phyloP scores from a whole-genome alignment of 2,888 invertebrate species.

The Seladonia tumulorum region DNA sequence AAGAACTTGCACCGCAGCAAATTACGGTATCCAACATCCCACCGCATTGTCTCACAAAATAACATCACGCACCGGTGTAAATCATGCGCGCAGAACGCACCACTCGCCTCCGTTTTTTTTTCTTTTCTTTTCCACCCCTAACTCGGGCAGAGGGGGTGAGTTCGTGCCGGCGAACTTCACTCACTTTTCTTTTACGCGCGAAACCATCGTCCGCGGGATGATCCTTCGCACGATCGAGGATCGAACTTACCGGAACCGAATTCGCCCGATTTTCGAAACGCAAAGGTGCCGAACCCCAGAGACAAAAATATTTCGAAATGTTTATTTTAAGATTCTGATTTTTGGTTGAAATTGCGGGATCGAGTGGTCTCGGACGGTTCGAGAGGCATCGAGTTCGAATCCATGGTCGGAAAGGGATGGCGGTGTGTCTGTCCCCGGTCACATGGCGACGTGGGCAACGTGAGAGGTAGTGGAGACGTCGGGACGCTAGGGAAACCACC shows the following conservation, averaged over 20 bases:
- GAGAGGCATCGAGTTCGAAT: not conserved
- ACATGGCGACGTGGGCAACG: conserved; percentile 59
- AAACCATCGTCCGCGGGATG: conserved; percentile 27
- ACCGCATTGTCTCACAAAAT: conserved; percentile 82
- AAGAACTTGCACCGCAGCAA: conserved; percentile 79
- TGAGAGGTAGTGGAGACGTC: not conserved
- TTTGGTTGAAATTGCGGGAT: not conserved
- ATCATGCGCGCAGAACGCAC: conserved; percentile 51
- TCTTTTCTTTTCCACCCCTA: not conserved
- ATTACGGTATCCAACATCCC: conserved; percentile 81
- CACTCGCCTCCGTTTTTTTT: not conserved
- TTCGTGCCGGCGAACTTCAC: conserved; percentile 34
- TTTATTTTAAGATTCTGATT: not conserved
- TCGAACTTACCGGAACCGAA: not conserved
- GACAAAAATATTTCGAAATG: not conserved
- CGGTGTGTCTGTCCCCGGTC: conserved; percentile 23
- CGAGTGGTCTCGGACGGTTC: not conserved
- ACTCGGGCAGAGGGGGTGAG: conserved; percentile 33
- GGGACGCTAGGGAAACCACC: conserved; percentile 36
- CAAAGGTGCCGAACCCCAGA: not conserved
- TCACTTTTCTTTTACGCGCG: conserved; percentile 15
- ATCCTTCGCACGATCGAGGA: not conserved
- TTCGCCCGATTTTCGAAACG: not conserved
- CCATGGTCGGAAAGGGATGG: not conserved
- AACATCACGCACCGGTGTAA: conserved; percentile 56